Base-by-base conservation (phyloP, 2,797 vertebrate genomes). In the Geotrypetes seraphini region DNA sequence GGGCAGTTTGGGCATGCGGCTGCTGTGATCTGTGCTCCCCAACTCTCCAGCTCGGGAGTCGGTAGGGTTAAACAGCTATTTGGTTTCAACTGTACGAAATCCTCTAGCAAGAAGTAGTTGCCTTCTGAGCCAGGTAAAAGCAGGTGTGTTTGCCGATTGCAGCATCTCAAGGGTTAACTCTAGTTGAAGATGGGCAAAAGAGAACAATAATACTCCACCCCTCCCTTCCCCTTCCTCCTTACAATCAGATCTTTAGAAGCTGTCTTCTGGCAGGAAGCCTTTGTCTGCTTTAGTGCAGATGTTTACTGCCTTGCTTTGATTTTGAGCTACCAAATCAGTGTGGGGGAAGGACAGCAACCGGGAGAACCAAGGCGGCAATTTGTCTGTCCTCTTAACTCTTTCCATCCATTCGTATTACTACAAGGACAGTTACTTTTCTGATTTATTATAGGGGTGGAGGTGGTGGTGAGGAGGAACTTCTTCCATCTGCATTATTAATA, bases 401-500 rank as follows among this genome's bases (percentile, higher is more conserved):
- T 53, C n/a, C 28, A n/a, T n/a, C n/a, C n/a, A n/a, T n/a, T n/a
- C n/a, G 72, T 71, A 60, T 80, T 78, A 73, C 67, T 75, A 78
- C 71, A 64, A 65, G 57, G 55, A 53, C 54, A 49, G 60, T 74
- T 62, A 45, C 66, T 72, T 62, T 71, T 51, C 31, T n/a, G 20
- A 66, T 78, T 73, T 83, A 81, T 83, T 77, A 77, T n/a, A n/a
- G n/a, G n/a, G n/a, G n/a, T n/a, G n/a, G n/a, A n/a, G n/a, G n/a
- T n/a, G n/a, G n/a, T n/a, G n/a, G n/a, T n/a, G n/a, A n/a, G n/a
- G n/a, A n/a, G n/a, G 79, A 67, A 68, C 84, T 80, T 91, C n/a
- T 90, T 87, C 73, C 80, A 75, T 75, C 77, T 81, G n/a, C n/a
- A 81, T 89, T 86, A 89, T 85, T 87, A 87, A 88, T 82, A 83